Conservation (phyloP, 2,888 invertebrate genomes). For the Bellardia pandia region DNA sequence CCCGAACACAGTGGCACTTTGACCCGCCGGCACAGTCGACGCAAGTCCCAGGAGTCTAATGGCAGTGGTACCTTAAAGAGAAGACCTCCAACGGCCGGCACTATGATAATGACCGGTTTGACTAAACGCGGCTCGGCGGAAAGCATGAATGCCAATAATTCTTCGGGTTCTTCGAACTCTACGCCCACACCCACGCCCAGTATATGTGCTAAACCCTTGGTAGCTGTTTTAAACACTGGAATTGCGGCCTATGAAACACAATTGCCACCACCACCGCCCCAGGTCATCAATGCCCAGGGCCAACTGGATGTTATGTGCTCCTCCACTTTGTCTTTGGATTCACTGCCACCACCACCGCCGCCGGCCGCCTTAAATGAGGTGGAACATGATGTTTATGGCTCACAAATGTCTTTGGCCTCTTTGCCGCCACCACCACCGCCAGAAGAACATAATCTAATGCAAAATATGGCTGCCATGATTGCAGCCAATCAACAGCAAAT, state of each 20-base stretch:
- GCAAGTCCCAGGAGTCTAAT: conserved; percentile 84
- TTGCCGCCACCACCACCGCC: conserved; percentile 89
- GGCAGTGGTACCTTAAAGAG: conserved; percentile 84
- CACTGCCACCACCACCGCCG: conserved; percentile 91
- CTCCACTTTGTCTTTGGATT: conserved; percentile 91
- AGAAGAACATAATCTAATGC: conserved; percentile 76
- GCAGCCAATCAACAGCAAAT: conserved; percentile 37
- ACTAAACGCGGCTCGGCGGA: conserved; percentile 81
- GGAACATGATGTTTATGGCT: conserved; percentile 85
- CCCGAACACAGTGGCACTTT: conserved; percentile 87
- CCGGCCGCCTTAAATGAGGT: conserved; percentile 84
- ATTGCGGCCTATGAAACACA: conserved; percentile 58
- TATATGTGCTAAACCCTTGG: conserved; percentile 81
- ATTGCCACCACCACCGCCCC: conserved; percentile 48
- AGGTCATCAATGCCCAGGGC: conserved; percentile 40
- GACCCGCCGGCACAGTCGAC: conserved; percentile 85
- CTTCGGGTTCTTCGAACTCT: conserved; percentile 82
- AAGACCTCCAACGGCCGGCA: conserved; percentile 76
- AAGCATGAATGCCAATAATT: conserved; percentile 79
- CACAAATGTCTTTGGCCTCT: conserved; percentile 88
- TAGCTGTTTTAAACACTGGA: conserved; percentile 67
- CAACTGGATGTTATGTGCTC: conserved; percentile 86
- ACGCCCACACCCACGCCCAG: conserved; percentile 84
- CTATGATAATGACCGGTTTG: conserved; percentile 73
- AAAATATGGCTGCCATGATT: background rate